Evolutionary conservation across 2,888 invertebrate species (phyloP).

Genomic region (Phania funesta): DNA sequence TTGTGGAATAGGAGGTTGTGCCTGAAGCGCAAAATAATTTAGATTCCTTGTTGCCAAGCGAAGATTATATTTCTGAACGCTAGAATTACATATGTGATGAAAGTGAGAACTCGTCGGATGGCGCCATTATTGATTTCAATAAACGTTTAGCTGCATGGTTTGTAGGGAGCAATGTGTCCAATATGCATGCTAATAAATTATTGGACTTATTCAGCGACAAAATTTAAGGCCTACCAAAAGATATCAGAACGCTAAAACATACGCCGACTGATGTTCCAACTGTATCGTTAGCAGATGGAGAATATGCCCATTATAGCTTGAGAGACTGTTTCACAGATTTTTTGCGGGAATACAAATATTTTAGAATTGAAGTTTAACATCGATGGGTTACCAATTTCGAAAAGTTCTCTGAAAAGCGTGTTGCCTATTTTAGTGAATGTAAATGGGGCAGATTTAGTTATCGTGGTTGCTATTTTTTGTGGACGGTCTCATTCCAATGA

Average conservation of each 20-base stretch:
- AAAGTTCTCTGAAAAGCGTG: constrained; percentile 48
- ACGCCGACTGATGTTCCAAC: constrained; percentile 33
- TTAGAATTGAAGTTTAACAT: constrained; percentile 52
- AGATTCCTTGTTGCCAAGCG: constrained; percentile 13
- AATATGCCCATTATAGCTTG: constrained; percentile 16
- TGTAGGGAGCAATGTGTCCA: constrained; percentile 6
- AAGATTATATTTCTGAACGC: constrained; percentile 25
- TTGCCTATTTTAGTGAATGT: constrained; percentile 53
- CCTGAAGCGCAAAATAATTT: constrained; percentile 13
- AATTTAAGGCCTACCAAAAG: constrained; percentile 9
- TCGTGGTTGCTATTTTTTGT: constrained; percentile 41
- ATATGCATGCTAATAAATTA: constrained; percentile 12
- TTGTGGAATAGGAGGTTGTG: constrained; percentile 34
- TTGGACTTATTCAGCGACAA: not conserved
- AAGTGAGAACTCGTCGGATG: constrained; percentile 2
- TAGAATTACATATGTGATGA: constrained; percentile 10
- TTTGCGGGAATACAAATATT: constrained; percentile 28
- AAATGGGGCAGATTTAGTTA: constrained; percentile 8
- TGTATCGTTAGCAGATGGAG: constrained; percentile 1
- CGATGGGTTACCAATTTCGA: constrained; percentile 61
- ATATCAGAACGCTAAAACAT: constrained; percentile 8
- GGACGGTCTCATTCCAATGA: constrained; percentile 39
- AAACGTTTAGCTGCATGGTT: constrained; percentile 23
- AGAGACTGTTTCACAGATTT: constrained; percentile 57
- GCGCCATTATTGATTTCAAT: constrained; percentile 24